Conservation (phyloP, 92 coral and sea anemone species). For the Micromussa lordhowensis region DNA sequence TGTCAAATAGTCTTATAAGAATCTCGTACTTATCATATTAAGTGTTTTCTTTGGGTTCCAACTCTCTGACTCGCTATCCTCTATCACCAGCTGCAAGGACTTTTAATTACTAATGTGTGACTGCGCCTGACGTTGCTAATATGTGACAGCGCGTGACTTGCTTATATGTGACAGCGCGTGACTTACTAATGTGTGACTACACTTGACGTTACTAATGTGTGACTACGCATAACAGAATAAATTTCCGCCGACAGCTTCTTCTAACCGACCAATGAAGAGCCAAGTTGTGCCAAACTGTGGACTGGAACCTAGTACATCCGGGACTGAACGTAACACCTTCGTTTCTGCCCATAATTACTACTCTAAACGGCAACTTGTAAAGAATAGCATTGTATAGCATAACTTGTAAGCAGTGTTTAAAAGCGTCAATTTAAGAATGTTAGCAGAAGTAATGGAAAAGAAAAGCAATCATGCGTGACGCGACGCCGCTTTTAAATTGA, state of each 20-base stretch:
- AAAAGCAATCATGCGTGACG: not conserved
- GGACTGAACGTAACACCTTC: not conserved
- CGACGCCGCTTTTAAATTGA: not conserved
- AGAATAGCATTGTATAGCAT: not conserved
- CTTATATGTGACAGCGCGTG: constrained; percentile 11
- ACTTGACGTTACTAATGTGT: not conserved
- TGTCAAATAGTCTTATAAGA: no score
- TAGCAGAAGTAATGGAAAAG: not conserved
- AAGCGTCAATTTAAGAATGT: not conserved
- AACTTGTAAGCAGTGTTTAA: not conserved
- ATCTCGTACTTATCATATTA: no score
- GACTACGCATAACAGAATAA: not conserved
- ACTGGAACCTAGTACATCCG: constrained; percentile 9
- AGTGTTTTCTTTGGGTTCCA: not conserved
- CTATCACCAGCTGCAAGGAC: not conserved
- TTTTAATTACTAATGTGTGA: not conserved
- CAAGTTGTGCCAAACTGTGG: not conserved
- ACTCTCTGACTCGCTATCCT: not conserved
- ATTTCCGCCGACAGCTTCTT: not conserved
- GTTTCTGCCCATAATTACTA: not conserved
- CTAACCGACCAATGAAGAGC: not conserved
- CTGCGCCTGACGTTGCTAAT: constrained; percentile 5
- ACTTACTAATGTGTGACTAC: constrained; percentile 16
- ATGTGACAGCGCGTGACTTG: not conserved
- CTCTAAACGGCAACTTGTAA: not conserved